Conservation (phyloP, 2,888 invertebrate species). For the Eueremaeus valkanovi region DNA sequence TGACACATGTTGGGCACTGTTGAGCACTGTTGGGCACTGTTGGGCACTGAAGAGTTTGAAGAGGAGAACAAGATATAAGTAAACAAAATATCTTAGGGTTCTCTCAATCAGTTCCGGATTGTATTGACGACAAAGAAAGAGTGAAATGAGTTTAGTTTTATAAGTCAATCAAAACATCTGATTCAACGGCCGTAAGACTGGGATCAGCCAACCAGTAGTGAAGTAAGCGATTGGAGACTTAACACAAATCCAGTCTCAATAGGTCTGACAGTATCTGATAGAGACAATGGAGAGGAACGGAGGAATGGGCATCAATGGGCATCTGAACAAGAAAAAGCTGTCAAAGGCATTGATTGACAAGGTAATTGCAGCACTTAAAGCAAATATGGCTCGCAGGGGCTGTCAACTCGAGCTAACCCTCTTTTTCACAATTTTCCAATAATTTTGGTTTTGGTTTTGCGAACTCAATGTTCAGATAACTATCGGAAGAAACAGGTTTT, state of each 20-base stretch:
- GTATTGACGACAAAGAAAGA: no score
- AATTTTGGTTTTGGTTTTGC: neutral
- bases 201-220: neutral
- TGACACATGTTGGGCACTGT: no score
- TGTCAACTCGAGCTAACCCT: slow-evolving; percentile 1
- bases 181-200: no score
- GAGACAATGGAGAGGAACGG: slow-evolving; percentile 16
- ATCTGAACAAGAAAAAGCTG: neutral
- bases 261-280: slow-evolving; percentile 7
- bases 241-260: slow-evolving; percentile 5
- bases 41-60: no score
- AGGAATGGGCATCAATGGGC: neutral
- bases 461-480: neutral
- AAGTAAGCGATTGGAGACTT: neutral
- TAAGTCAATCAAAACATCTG: no score
- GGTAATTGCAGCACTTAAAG: slow-evolving; percentile 1
- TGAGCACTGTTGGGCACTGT: no score
- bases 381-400: slow-evolving; percentile 14
- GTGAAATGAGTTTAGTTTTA: no score
- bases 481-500: slow-evolving; percentile 4
- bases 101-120: no score
- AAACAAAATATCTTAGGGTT: no score
- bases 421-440: neutral
- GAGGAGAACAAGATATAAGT: no score
- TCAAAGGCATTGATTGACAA: slow-evolving; percentile 10